A percentile compares a stretch with the other conserved stretches of the same genome.
Conservation (phyloP, 2,113 vertebrate genomes). For the Scomber scombrus region DNA sequence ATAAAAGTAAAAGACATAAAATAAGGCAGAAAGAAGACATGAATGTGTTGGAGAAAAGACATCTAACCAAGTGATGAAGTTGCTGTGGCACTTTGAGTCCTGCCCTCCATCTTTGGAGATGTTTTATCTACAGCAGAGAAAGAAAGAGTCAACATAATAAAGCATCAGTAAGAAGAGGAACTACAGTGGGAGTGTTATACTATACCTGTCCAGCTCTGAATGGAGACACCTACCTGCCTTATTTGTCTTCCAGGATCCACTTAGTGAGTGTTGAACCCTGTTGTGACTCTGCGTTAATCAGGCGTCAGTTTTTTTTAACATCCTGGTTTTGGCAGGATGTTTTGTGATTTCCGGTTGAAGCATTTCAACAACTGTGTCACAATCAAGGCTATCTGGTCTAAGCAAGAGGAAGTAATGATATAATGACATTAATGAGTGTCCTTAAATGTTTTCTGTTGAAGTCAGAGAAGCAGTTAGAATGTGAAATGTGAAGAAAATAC, state of each 20-base stretch:
- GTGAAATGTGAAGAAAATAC: neutral
- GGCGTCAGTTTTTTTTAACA: neutral
- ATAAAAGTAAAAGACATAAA: neutral
- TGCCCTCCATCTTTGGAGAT: neutral
- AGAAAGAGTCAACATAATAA: neutral
- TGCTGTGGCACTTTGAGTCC: neutral
- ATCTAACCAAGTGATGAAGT: constrained; percentile 57
- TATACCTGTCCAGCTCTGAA: constrained; percentile 41
- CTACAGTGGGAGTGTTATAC: constrained; percentile 2
- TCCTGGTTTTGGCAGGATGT: constrained; percentile 64
- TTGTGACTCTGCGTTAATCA: neutral
- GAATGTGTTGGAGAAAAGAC: neutral
- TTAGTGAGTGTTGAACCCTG: neutral
- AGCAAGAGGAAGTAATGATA: constrained; percentile 49
- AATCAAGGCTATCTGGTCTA: constrained; percentile 32
- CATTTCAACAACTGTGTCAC: constrained; percentile 49
- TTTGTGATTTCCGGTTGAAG: constrained; percentile 17
- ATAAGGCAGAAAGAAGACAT: neutral
- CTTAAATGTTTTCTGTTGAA: neutral
- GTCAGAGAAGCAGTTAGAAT: no score
- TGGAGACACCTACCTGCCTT: constrained; percentile 2
- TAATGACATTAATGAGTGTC: neutral
- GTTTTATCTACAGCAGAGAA: constrained; percentile 11
- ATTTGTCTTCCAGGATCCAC: constrained; percentile 9
- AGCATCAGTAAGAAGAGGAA: neutral